Evolutionary conservation across 2,797 vertebrate species (phyloP).

Genomic region (Notamacropus eugenii): DNA sequence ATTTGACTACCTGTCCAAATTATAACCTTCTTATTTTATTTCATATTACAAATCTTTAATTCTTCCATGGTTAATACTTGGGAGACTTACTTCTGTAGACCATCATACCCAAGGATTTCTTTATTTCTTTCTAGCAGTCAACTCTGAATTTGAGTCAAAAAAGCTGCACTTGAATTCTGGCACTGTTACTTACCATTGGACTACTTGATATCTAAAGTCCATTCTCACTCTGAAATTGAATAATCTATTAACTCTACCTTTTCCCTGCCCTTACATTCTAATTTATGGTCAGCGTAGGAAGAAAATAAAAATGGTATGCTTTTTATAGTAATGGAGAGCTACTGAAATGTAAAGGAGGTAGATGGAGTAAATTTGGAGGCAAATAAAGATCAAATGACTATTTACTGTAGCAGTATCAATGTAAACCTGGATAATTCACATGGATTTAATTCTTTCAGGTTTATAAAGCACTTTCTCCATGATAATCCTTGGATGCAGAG

Average conservation of each 20-base stretch:
- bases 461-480: neutral
- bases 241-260: neutral
- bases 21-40: neutral
- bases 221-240: neutral
- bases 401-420: neutral
- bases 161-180: neutral
- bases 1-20: neutral
- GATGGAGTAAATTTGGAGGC: neutral
- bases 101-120: neutral
- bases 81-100: neutral
- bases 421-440: neutral
- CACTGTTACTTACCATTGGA: neutral
- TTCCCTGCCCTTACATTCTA: neutral
- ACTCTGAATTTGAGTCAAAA: neutral
- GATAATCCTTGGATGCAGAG: neutral
- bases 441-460: neutral
- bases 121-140: neutral
- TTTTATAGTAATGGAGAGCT: neutral
- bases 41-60: neutral
- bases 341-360: neutral
- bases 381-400: neutral
- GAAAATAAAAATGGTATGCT: neutral
- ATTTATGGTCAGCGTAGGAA: neutral
- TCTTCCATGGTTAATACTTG: neutral
- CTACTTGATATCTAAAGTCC: neutral